These are phyloP conservation scores for Agrochola litura DNA, from an alignment of 2,888 invertebrate species.

Conservation along the genomic window DNA sequence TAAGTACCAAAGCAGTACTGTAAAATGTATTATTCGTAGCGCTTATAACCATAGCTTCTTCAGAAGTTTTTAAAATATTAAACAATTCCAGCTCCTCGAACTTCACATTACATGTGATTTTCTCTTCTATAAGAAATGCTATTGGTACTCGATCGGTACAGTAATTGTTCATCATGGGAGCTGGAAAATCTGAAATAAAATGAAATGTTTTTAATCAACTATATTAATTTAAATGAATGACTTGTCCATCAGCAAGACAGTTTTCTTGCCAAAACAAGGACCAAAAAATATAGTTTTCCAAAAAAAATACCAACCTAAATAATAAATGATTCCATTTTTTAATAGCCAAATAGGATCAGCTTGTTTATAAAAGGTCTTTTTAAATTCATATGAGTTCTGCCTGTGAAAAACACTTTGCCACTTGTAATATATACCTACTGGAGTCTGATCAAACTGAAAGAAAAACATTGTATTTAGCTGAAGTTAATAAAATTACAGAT, in stretches of 20 bases:
- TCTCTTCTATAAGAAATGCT: conserved; percentile 79
- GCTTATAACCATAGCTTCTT: conserved; percentile 78
- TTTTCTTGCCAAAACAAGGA: not conserved
- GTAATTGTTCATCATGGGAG: conserved; percentile 78
- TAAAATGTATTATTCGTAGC: conserved; percentile 75
- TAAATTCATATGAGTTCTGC: conserved; percentile 67
- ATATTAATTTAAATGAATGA: not conserved
- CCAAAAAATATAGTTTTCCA: not conserved
- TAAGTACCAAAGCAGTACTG: conserved; percentile 77
- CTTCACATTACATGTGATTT: conserved; percentile 79
- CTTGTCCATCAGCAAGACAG: not conserved
- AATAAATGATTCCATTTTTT: conserved; percentile 76
- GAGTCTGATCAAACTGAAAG: conserved; percentile 73
- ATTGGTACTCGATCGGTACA: conserved; percentile 79
- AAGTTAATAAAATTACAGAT: conserved; percentile 67
- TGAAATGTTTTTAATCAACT: not conserved
- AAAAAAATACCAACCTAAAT: conserved; percentile 74
- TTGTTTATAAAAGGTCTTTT: conserved; percentile 74
- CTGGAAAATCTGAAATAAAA: conserved; percentile 80
- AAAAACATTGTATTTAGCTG: conserved; percentile 66
- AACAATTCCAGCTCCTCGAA: conserved; percentile 84
- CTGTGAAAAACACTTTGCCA: conserved; percentile 43
- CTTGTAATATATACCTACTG: conserved; percentile 51
- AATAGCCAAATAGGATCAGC: conserved; percentile 82
- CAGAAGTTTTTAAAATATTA: conserved; percentile 74